These are phyloP conservation scores for Panagrolaimus sp. DNA, from an alignment of 1,140 invertebrate genomes.

Conservation along the genomic window DNA sequence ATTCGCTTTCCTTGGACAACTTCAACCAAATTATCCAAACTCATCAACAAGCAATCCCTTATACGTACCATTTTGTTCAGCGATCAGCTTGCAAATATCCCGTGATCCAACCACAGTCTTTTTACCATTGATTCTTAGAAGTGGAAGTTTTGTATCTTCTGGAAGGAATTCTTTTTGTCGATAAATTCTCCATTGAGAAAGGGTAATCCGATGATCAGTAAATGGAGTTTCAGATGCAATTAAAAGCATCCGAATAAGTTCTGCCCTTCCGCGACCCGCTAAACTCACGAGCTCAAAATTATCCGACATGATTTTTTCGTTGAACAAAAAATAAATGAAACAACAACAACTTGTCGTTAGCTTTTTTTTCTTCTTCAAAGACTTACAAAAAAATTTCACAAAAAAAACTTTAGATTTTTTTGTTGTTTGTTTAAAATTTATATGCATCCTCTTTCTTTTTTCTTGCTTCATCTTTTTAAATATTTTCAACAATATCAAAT, in stretches of 20 bases:
- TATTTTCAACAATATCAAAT: too few relatives aligned
- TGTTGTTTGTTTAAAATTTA: too few relatives aligned
- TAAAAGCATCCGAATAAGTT: conserved; percentile 21
- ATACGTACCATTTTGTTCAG: conserved; percentile 21
- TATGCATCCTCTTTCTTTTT: too few relatives aligned
- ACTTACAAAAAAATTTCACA: too few relatives aligned
- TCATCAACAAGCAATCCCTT: background rate
- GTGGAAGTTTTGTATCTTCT: conserved; percentile 16
- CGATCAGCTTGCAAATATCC: conserved; percentile 25
- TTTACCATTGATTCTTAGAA: conserved; percentile 21
- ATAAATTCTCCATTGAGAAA: background rate
- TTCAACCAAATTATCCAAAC: background rate
- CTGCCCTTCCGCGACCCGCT: conserved; percentile 24
- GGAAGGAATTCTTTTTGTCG: conserved; percentile 19
- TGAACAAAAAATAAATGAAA: conserved; percentile 6
- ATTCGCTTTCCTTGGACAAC: conserved; percentile 21
- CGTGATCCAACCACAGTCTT: conserved; percentile 18
- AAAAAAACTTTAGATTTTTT: too few relatives aligned
- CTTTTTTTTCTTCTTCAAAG: too few relatives aligned
- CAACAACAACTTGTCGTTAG: too few relatives aligned
- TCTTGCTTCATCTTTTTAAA: too few relatives aligned
- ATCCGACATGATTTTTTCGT: background rate
- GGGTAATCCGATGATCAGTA: background rate
- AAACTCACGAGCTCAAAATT: conserved; percentile 20
- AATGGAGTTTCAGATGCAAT: background rate